A percentile compares a stretch with the other conserved stretches of the same genome.
Conservation (phyloP, 2,888 invertebrate genomes). For the Ecliptopera silaceata region DNA sequence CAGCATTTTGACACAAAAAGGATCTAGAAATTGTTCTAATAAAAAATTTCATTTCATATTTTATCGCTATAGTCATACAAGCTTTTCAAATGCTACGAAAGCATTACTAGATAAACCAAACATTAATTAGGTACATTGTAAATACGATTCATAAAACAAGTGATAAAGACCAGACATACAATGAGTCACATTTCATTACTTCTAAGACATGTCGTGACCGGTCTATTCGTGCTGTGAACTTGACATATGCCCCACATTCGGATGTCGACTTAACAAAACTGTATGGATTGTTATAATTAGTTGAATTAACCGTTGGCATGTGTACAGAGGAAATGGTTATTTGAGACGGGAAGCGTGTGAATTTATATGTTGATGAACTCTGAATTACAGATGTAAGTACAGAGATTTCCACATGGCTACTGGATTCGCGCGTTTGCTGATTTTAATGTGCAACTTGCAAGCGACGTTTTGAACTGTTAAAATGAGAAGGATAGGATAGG, state of each 20-base stretch:
- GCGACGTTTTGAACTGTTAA: no score
- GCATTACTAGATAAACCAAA: conserved; percentile 28
- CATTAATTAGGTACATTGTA: conserved; percentile 31
- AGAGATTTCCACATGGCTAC: conserved; percentile 35
- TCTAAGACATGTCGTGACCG: conserved; percentile 74
- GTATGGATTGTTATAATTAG: conserved; percentile 66
- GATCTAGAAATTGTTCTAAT: background rate
- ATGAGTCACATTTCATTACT: conserved; percentile 59
- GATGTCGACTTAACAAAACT: conserved; percentile 58
- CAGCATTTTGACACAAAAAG: background rate
- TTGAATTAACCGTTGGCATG: conserved; percentile 58
- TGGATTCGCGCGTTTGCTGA: conserved; percentile 3
- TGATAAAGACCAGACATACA: conserved; percentile 46
- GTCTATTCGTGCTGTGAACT: conserved; percentile 72
- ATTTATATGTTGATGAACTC: conserved; percentile 39
- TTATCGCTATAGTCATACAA: background rate
- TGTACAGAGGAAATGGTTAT: conserved; percentile 44
- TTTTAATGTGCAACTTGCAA: background rate
- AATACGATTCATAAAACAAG: conserved; percentile 58
- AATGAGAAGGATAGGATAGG: no score
- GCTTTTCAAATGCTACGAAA: conserved; percentile 22
- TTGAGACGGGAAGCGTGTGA: conserved; percentile 44
- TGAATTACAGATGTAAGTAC: conserved; percentile 30
- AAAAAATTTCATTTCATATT: background rate
- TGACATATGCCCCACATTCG: conserved; percentile 67